Conservation (phyloP, 2,888 invertebrate genomes). For the Tineola bisselliella region DNA sequence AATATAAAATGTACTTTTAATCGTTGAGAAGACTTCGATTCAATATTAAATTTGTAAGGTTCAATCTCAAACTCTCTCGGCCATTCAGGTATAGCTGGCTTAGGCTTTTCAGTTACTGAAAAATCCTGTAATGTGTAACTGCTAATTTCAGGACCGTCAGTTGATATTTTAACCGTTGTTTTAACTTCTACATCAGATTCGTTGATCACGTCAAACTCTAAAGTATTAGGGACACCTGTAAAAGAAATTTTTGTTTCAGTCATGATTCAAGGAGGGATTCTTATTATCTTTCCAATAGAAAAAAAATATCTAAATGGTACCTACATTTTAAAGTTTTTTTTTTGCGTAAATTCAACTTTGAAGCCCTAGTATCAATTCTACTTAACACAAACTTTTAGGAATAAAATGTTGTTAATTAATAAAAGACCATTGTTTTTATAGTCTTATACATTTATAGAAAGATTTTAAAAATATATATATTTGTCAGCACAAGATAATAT, state of each 20-base stretch:
- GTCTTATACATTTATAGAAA: too few species aligned
- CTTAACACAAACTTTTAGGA: too few species aligned
- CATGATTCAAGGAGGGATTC: too few species aligned
- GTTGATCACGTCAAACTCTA: constrained; percentile 60
- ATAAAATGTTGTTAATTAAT: too few species aligned
- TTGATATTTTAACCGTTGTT: constrained; percentile 53
- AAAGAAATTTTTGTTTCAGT: constrained; percentile 11
- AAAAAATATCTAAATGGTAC: too few species aligned
- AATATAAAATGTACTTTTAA: constrained; percentile 39
- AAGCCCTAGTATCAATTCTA: too few species aligned
- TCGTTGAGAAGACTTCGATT: constrained; percentile 46
- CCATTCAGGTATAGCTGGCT: constrained; percentile 46
- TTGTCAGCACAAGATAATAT: too few species aligned
- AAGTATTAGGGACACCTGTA: constrained; percentile 56
- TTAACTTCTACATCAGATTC: constrained; percentile 64
- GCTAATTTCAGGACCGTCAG: constrained; percentile 65
- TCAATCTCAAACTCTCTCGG: constrained; percentile 65
- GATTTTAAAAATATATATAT: too few species aligned
- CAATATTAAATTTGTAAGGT: constrained; percentile 54
- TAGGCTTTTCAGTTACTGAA: constrained; percentile 38
- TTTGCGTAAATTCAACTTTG: too few species aligned
- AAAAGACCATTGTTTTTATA: too few species aligned
- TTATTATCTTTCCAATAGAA: too few species aligned
- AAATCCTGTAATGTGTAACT: constrained; percentile 58
- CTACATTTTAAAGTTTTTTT: too few species aligned